phyloP scores from a whole-genome alignment of 1,140 invertebrate species.

The Pseudomyrmex concolor region DNA sequence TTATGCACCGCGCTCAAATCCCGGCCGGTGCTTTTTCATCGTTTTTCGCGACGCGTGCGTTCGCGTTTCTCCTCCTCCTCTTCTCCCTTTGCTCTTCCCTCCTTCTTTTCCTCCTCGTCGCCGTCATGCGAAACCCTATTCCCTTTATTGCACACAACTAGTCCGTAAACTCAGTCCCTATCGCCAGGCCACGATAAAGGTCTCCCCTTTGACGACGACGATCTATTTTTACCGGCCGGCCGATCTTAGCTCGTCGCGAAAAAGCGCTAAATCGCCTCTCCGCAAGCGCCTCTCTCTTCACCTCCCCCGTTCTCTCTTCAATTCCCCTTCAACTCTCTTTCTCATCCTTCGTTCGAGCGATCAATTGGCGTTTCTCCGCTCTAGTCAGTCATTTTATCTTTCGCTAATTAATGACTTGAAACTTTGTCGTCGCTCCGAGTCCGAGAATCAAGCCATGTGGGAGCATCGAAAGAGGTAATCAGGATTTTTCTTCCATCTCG shows the following conservation, averaged over 20 bases:
- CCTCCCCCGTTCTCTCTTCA: neutral
- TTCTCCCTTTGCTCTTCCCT: neutral
- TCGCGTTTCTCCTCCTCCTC: slow-evolving; percentile 33
- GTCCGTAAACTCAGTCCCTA: slow-evolving; percentile 70
- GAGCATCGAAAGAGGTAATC: slow-evolving; percentile 31
- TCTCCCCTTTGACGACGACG: slow-evolving; percentile 70
- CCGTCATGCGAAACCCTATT: slow-evolving; percentile 58
- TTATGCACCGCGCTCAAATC: slow-evolving; percentile 55
- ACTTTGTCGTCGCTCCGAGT: slow-evolving; percentile 15
- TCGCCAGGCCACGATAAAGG: slow-evolving; percentile 68
- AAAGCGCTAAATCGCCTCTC: slow-evolving; percentile 70
- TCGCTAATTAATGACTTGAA: slow-evolving; percentile 46
- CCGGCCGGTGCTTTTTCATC: slow-evolving; percentile 53
- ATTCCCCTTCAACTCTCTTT: no score
- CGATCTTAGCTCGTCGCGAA: slow-evolving; percentile 71
- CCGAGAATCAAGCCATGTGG: slow-evolving; percentile 1
- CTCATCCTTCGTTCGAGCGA: slow-evolving; percentile 49
- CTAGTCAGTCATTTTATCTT: slow-evolving; percentile 44
- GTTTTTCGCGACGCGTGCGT: slow-evolving; percentile 55
- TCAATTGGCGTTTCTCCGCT: slow-evolving; percentile 45
- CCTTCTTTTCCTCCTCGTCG: slow-evolving; percentile 11
- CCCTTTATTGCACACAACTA: slow-evolving; percentile 72
- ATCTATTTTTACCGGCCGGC: slow-evolving; percentile 69
- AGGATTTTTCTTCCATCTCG: slow-evolving; percentile 9
- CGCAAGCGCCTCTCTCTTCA: slow-evolving; percentile 22